Conservation (phyloP, 2,888 invertebrate genomes). For the Eupeodes latifasciatus region DNA sequence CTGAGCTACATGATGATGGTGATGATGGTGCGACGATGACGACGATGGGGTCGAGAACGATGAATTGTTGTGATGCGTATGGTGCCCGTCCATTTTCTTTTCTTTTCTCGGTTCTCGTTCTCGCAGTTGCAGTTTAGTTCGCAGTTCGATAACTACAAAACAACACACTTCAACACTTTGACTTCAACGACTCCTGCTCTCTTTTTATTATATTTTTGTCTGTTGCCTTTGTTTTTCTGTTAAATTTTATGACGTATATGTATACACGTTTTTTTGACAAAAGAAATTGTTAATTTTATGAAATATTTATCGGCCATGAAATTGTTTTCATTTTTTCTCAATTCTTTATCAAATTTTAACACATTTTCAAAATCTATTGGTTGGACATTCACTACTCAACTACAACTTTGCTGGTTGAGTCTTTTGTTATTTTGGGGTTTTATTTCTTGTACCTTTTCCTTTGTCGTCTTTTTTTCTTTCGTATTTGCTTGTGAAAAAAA, state of each 20-base stretch:
- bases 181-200: conserved; percentile 26
- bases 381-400: conserved; percentile 54
- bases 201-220: conserved; percentile 14
- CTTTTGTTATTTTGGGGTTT: conserved; percentile 71
- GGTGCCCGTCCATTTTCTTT: conserved; percentile 77
- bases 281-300: conserved; percentile 55
- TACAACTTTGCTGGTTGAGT: conserved; percentile 13
- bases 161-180: neutral
- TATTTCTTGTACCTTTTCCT: conserved; percentile 48
- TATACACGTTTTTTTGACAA: conserved; percentile 39
- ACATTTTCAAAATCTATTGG: conserved; percentile 35
- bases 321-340: conserved; percentile 64
- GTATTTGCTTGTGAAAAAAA: conserved; percentile 40
- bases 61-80: conserved; percentile 76
- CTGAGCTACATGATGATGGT: conserved; percentile 40
- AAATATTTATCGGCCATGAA: conserved; percentile 78
- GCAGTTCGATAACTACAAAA: conserved; percentile 53
- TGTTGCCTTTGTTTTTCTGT: conserved; percentile 35
- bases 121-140: conserved; percentile 36
- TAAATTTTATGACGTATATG: conserved; percentile 52
- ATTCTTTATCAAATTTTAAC: conserved; percentile 24
- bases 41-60: conserved; percentile 77
- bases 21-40: conserved; percentile 73
- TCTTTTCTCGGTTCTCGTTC: conserved; percentile 25
- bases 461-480: conserved; percentile 62